Evolutionary conservation across 2,113 vertebrate genomes (phyloP).

Genomic region (Elephas maximus): DNA sequence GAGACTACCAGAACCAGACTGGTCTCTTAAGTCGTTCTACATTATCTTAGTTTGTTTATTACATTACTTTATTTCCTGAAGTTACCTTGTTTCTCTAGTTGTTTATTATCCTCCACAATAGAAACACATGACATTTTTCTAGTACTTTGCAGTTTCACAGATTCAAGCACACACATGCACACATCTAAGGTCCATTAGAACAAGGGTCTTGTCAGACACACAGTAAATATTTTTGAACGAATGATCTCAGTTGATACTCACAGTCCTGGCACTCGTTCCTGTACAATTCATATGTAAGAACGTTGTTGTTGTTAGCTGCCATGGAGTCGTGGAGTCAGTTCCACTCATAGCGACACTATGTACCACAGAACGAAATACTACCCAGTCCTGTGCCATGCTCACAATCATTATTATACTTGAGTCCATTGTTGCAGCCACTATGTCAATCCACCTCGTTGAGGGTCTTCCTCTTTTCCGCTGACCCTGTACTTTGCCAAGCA

Average conservation of each 20-base stretch:
- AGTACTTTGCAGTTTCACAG: not conserved
- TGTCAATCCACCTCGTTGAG: too few relatives aligned
- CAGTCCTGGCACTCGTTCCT: not conserved
- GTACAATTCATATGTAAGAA: not conserved
- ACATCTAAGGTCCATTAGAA: not conserved
- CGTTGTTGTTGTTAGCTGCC: too few relatives aligned
- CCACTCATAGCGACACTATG: too few relatives aligned
- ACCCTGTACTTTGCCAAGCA: too few relatives aligned
- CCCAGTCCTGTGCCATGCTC: too few relatives aligned
- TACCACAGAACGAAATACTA: too few relatives aligned
- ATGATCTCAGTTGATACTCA: not conserved
- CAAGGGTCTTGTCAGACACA: not conserved
- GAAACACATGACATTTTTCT: not conserved
- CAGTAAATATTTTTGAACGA: conserved; percentile 1
- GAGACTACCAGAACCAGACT: not conserved
- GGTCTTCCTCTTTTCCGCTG: too few relatives aligned
- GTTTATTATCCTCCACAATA: not conserved
- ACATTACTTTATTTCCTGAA: not conserved
- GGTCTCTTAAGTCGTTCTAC: not conserved
- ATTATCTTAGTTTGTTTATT: too few relatives aligned
- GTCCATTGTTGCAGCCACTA: too few relatives aligned
- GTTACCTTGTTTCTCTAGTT: not conserved
- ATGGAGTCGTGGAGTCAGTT: too few relatives aligned
- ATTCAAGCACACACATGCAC: not conserved
- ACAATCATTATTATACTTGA: too few relatives aligned